A percentile compares a stretch with the other conserved stretches of the same genome.
Conservation (phyloP, 1,140 invertebrate genomes). For the Homalodisca vitripennis region DNA sequence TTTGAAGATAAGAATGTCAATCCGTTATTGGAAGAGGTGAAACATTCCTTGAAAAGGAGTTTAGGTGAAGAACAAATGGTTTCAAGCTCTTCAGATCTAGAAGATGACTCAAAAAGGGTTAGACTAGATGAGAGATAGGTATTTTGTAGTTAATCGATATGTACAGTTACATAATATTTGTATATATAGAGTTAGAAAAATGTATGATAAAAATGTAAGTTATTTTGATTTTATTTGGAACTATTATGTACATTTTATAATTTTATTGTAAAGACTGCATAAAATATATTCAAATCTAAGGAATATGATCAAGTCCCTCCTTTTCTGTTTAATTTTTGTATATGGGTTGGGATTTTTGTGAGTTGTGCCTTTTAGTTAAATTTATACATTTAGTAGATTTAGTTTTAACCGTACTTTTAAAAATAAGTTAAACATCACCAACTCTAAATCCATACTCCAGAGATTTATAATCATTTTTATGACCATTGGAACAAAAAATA, state of each 20-base stretch:
- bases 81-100: not conserved
- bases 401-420: too few relatives aligned
- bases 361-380: too few relatives aligned
- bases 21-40: not conserved
- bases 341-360: too few relatives aligned
- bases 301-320: too few relatives aligned
- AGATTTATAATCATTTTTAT: too few relatives aligned
- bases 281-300: slow-evolving; percentile 11
- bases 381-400: too few relatives aligned
- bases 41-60: slow-evolving; percentile 24
- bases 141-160: not conserved
- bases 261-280: not conserved
- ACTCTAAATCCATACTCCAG: too few relatives aligned
- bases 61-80: slow-evolving; percentile 11
- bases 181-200: not conserved
- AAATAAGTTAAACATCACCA: too few relatives aligned
- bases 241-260: slow-evolving; percentile 2
- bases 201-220: not conserved
- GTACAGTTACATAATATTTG: slow-evolving; percentile 4
- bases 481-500: too few relatives aligned
- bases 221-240: not conserved
- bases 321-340: too few relatives aligned
- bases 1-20: too few relatives aligned
- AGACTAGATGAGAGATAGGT: slow-evolving; percentile 11
- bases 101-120: slow-evolving; percentile 5